Conservation (phyloP, 2,888 invertebrate genomes). For the Dromius quadrimaculatus region DNA sequence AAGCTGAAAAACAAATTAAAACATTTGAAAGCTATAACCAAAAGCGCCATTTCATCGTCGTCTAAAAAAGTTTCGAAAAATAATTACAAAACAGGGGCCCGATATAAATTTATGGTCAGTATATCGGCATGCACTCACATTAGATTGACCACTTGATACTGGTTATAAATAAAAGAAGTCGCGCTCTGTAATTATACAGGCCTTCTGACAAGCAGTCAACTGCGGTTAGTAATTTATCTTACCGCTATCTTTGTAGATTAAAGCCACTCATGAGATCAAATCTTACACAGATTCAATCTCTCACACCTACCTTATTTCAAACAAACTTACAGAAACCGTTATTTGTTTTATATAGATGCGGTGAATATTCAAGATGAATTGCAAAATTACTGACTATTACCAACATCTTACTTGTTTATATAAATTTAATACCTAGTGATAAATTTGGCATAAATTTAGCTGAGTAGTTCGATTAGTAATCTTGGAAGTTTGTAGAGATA, state of each 20-base stretch:
- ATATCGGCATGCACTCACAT: slow-evolving; percentile 38
- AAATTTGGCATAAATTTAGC: too few species aligned
- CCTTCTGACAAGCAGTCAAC: slow-evolving; percentile 37
- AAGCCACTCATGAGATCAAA: slow-evolving; percentile 28
- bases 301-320: slow-evolving; percentile 28
- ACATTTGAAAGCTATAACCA: slow-evolving; percentile 6
- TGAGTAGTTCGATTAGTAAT: too few species aligned
- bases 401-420: too few species aligned
- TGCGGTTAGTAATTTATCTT: slow-evolving; percentile 30
- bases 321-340: slow-evolving; percentile 23
- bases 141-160: slow-evolving; percentile 43
- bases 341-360: slow-evolving; percentile 14
- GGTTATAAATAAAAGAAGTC: slow-evolving; percentile 40
- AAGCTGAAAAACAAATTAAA: slow-evolving; percentile 21
- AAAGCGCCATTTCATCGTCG: slow-evolving; percentile 20
- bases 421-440: too few species aligned
- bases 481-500: too few species aligned
- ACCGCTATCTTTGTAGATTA: slow-evolving; percentile 28
- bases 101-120: slow-evolving; percentile 27
- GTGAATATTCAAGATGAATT: background rate
- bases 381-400: too few species aligned
- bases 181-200: slow-evolving; percentile 41
- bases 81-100: slow-evolving; percentile 41
- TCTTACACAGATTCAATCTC: slow-evolving; percentile 6
- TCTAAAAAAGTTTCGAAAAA: slow-evolving; percentile 35